These are phyloP conservation scores for Egretta garzetta DNA, from an alignment of 2,113 vertebrate genomes.

Conservation along the genomic window DNA sequence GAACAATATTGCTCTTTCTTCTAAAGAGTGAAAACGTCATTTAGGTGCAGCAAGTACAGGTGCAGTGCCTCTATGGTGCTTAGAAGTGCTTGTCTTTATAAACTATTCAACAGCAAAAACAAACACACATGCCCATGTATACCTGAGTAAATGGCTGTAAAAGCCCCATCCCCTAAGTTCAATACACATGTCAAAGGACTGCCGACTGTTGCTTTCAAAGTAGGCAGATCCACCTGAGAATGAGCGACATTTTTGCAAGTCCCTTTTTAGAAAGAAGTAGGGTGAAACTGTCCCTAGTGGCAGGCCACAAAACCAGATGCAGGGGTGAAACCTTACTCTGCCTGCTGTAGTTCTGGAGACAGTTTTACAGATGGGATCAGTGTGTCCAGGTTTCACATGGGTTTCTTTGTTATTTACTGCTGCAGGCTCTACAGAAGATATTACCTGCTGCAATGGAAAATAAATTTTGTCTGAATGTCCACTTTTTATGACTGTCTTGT, in stretches of 20 bases:
- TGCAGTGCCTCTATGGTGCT: slow-evolving; percentile 67
- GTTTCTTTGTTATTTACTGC: not conserved
- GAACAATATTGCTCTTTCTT: slow-evolving; percentile 79
- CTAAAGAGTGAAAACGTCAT: slow-evolving; percentile 74
- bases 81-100: slow-evolving; percentile 61
- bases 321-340: not conserved
- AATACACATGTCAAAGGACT: not conserved
- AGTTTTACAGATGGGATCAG: not conserved
- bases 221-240: not conserved
- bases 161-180: not conserved
- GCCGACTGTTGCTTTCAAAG: not conserved
- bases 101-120: slow-evolving; percentile 23
- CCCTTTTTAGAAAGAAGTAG: not conserved
- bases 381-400: not conserved
- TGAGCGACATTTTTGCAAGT: not conserved
- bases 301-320: not conserved
- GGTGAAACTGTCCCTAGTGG: not conserved
- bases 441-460: not conserved
- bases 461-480: not conserved
- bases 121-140: not conserved
- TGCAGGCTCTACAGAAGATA: not conserved
- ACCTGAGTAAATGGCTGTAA: not conserved
- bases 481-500: not conserved
- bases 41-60: slow-evolving; percentile 71
- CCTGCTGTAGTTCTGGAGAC: not conserved